Percentiles rank a stretch among this genome's conserved stretches.
Conservation (phyloP, 2,797 vertebrate species). For the Cyprinodon diabolis region DNA sequence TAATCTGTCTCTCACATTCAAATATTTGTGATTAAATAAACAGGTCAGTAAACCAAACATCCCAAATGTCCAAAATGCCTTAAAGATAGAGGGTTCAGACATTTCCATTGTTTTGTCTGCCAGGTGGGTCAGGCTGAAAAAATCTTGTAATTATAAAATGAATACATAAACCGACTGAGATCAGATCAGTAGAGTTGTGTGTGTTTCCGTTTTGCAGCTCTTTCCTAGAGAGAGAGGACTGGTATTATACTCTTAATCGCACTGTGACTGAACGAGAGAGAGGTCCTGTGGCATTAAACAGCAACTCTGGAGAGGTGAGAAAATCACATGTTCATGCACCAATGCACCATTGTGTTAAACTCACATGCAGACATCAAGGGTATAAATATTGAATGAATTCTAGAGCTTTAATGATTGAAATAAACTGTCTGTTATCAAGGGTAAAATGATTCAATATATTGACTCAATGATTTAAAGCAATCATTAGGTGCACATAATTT, state of each 20-base stretch:
- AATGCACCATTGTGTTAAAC: too few relatives aligned
- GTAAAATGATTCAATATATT: too few relatives aligned
- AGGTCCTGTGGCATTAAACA: slow-evolving; percentile 47
- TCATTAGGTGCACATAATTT: too few relatives aligned
- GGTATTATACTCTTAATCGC: slow-evolving; percentile 90
- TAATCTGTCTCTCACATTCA: neutral
- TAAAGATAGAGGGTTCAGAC: slow-evolving; percentile 89
- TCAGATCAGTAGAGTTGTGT: neutral
- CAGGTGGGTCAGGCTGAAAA: slow-evolving; percentile 78
- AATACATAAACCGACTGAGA: neutral
- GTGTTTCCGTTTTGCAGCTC: slow-evolving; percentile 80
- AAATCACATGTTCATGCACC: neutral
- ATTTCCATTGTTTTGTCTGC: slow-evolving; percentile 88
- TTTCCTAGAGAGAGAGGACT: slow-evolving; percentile 92
- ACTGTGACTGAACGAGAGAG: slow-evolving; percentile 76
- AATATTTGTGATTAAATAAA: slow-evolving; percentile 33
- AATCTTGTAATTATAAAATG: neutral
- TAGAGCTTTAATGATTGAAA: too few relatives aligned
- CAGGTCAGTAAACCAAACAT: slow-evolving; percentile 90
- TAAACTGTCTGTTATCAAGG: too few relatives aligned
- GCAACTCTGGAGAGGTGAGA: slow-evolving; percentile 69
- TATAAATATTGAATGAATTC: neutral
- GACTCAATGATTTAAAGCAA: too few relatives aligned
- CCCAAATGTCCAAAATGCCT: slow-evolving; percentile 86
- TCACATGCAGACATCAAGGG: neutral